Percentiles rank a stretch among this genome's conserved stretches.
Evolutionary conservation across 1,140 invertebrate genomes (phyloP).

Genomic region (Amphibalanus amphitrite): DNA sequence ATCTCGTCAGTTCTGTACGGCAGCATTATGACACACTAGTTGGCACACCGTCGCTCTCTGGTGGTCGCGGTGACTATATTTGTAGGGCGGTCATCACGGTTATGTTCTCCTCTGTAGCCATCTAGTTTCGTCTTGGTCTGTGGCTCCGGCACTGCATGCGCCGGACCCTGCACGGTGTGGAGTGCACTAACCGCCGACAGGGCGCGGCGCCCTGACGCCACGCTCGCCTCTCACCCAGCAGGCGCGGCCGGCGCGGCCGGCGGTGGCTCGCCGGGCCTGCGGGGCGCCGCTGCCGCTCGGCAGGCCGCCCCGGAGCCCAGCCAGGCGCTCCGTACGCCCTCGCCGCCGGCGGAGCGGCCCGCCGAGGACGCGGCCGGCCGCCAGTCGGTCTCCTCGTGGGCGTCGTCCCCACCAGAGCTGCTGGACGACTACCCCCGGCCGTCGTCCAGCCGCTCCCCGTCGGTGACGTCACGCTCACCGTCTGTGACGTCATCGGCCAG

Average conservation of each 20-base stretch:
- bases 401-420: background rate
- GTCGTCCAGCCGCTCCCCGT: constrained; percentile 12
- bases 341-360: background rate
- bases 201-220: background rate
- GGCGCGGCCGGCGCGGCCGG: too few relatives aligned
- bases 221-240: background rate
- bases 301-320: constrained; percentile 8
- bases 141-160: too few relatives aligned
- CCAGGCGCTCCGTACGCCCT: background rate
- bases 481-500: background rate
- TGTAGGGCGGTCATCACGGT: too few relatives aligned
- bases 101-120: too few relatives aligned
- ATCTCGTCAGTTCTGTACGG: background rate
- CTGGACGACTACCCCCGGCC: constrained; percentile 6
- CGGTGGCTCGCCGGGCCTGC: constrained; percentile 12
- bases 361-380: background rate
- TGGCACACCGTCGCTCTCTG: too few relatives aligned
- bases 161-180: background rate
- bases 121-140: too few relatives aligned
- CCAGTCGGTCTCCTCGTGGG: background rate
- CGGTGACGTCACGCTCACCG: too few relatives aligned
- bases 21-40: too few relatives aligned
- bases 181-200: background rate
- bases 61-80: too few relatives aligned
- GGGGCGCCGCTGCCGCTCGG: constrained; percentile 14